Evolutionary conservation across 1,140 invertebrate species (phyloP), one percentile per base, ranked within the genome.

Genomic region (Lasioglossum baleicum): DNA sequence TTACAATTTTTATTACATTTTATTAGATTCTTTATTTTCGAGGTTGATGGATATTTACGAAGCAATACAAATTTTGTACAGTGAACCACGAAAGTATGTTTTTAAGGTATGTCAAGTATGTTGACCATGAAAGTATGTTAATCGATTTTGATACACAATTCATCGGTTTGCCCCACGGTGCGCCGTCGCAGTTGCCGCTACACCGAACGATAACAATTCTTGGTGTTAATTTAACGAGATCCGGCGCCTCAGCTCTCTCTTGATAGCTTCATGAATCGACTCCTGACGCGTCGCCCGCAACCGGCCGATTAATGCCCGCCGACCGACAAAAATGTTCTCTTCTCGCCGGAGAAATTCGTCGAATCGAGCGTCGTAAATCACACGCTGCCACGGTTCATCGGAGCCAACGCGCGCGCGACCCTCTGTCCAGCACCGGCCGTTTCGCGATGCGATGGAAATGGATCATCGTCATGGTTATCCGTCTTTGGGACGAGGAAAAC

Each of bases 171-270:
- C 1, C 26, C 26, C 26, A 26, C 26, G 0, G 26, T 17, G 0
- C 20, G 56, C n/a, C 56, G 5, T 7, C 5, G 56, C 2, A 48
- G 44, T 48, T 35, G 35, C 35, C 35, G 71, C 31, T 75, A 71
- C 78, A 74, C 79, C 42, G 71, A 72, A 72, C 80, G 82, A 85
- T 85, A 85, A 85, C 85, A 85, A 82, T 85, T 85, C 83, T 85
- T 75, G 84, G 60, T 63, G 80, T 75, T 79, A 85, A 85, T 85
- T 85, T 85, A 85, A 31, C 66, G 64, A 22, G 35, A 53, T 68
- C 74, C 83, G 69, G 73, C 73, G 68, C 76, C 77, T 75, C 67
- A n/a, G 69, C 71, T n/a, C 4, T 6, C 20, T n/a, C 56, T 48
- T 20, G 11, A 3, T 7, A 17, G 35, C 61, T 56, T 65, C 65